These are phyloP conservation scores for Falcunculus frontatus DNA, from an alignment of 2,113 vertebrate genomes.

Conservation along the genomic window DNA sequence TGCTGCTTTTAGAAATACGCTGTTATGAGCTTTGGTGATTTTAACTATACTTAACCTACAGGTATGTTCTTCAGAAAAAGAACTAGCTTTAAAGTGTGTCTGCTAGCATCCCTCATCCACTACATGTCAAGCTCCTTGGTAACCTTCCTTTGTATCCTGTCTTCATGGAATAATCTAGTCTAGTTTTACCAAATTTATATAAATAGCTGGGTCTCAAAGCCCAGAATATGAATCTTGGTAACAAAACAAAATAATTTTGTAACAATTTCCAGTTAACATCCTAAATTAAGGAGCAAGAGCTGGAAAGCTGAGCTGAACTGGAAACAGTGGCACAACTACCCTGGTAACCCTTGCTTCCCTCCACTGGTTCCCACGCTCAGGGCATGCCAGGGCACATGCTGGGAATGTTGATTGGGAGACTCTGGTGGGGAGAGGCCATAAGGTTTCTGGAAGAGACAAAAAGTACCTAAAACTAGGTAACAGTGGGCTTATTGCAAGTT, in stretches of 20 bases:
- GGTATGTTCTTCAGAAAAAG: background rate
- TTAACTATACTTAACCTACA: background rate
- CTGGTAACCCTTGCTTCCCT: background rate
- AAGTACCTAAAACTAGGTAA: background rate
- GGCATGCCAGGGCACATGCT: background rate
- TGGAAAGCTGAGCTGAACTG: background rate
- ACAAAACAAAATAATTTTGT: background rate
- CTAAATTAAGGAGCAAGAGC: background rate
- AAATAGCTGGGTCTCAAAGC: background rate
- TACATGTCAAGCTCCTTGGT: background rate
- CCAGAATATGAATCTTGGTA: background rate
- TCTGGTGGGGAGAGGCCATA: background rate
- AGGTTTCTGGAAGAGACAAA: background rate
- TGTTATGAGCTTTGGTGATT: background rate
- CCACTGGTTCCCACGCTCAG: accelerated
- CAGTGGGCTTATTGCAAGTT: background rate
- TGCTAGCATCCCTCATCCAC: background rate
- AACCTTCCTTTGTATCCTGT: background rate
- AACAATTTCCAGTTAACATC: background rate
- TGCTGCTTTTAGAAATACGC: background rate
- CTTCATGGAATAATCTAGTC: background rate
- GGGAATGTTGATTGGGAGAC: background rate
- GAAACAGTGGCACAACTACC: background rate
- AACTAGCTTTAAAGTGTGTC: background rate
- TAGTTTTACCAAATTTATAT: background rate